Percentiles rank a stretch among this genome's conserved stretches.
Evolutionary conservation across 2,888 invertebrate species (phyloP).

Genomic region (Teinopalpus imperialis): DNA sequence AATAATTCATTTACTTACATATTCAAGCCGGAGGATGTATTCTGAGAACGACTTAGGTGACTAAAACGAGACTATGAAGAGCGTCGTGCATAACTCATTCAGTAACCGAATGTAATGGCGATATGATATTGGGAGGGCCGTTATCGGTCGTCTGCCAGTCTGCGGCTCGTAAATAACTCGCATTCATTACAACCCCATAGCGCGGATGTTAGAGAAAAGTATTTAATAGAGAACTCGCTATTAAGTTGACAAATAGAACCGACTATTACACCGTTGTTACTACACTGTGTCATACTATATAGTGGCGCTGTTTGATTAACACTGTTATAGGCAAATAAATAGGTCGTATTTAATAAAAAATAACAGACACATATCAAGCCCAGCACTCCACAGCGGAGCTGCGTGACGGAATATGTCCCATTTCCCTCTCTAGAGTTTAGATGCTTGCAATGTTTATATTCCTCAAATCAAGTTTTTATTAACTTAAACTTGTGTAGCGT

Average conservation of each 20-base stretch:
- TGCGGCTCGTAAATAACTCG: conserved; percentile 62
- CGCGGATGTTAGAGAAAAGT: conserved; percentile 52
- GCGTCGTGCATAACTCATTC: conserved; percentile 44
- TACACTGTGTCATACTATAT: too few species aligned
- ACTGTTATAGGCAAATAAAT: too few species aligned
- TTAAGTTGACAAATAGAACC: conserved; percentile 38
- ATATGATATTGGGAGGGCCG: conserved; percentile 64
- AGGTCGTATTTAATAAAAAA: too few species aligned
- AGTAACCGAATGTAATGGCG: conserved; percentile 58
- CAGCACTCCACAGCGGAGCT: too few species aligned
- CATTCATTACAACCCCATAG: conserved; percentile 62
- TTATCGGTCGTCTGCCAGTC: conserved; percentile 64
- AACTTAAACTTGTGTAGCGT: too few species aligned
- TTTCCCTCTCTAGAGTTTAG: too few species aligned
- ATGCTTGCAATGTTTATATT: too few species aligned
- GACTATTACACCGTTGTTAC: conserved; percentile 12
- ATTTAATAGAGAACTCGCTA: conserved; percentile 48
- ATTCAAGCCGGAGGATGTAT: conserved; percentile 14
- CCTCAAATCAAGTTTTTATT: too few species aligned
- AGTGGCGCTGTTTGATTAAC: too few species aligned
- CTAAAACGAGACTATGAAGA: conserved; percentile 14
- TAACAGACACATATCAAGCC: too few species aligned
- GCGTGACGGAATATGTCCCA: too few species aligned
- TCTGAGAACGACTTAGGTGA: conserved; percentile 19
- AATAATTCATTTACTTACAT: conserved; percentile 13